These are phyloP conservation scores for Mythimna lalbum DNA, from an alignment of 2,888 invertebrate species.

Conservation along the genomic window DNA sequence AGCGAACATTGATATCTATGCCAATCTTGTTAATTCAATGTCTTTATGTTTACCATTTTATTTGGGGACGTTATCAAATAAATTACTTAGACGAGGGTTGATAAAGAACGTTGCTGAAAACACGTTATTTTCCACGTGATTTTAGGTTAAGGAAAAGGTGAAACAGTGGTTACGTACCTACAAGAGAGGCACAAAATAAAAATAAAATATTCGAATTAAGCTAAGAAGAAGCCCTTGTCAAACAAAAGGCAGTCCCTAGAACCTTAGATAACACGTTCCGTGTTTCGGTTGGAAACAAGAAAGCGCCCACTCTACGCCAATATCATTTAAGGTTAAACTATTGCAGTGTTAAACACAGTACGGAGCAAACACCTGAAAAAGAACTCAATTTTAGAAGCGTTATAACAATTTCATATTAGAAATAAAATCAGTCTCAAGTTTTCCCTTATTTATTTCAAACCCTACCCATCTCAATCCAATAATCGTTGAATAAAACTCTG, in stretches of 20 bases:
- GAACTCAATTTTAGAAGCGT: neutral
- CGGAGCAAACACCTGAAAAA: neutral
- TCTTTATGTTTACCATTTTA: slow-evolving; percentile 64
- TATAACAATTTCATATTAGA: neutral
- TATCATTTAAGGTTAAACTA: neutral
- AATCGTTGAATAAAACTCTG: slow-evolving; percentile 28
- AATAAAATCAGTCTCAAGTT: neutral
- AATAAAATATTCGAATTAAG: neutral
- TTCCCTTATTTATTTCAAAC: neutral
- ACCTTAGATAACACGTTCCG: neutral
- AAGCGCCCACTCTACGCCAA: neutral
- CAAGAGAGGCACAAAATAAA: neutral
- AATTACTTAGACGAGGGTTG: slow-evolving; percentile 52
- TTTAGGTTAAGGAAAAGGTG: slow-evolving; percentile 1
- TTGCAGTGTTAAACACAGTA: too few species aligned
- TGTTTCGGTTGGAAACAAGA: neutral
- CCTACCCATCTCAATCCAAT: slow-evolving; percentile 2
- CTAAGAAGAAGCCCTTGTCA: too few species aligned
- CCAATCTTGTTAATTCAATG: slow-evolving; percentile 79
- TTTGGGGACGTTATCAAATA: slow-evolving; percentile 47
- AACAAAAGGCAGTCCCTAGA: neutral
- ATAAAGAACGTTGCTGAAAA: slow-evolving; percentile 8
- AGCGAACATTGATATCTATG: slow-evolving; percentile 82
- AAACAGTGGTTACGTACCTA: neutral
- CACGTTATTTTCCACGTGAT: slow-evolving; percentile 8